Evolutionary conservation across 2,888 invertebrate genomes (phyloP), one percentile per base, ranked within the genome.

Genomic region (Dryobotodes eremita): DNA sequence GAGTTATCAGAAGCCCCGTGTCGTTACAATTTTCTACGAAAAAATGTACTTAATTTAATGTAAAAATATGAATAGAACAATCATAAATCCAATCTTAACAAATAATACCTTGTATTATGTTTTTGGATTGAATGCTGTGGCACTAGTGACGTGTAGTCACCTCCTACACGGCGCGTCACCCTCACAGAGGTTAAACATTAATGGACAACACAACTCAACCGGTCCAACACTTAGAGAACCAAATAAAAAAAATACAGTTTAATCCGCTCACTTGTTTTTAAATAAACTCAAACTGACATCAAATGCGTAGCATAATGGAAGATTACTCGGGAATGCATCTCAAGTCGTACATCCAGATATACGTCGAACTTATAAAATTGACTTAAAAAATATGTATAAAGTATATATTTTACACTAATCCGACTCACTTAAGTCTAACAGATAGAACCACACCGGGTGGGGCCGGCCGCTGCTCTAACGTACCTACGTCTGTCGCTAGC

Each of bases 271-370:
- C 68, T 66, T 62, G n/a, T 53, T 75, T 70, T 62, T 23, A 81
- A 74, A 79, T 61, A 72, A 77, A 77, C 69, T 70, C 78, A 84
- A 89, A 89, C 87, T 89, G 91, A 92, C 87, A 92, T 89, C 91
- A 93, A 94, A 94, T 94, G 94, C 95, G 92, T 89, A 92, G 92
- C 90, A 86, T 89, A 92, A 89, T 94, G 95, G 95, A 96, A 95
- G 93, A 93, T 92, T 91, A 92, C 89, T 92, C 90, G 91, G 96
- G 96, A 96, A 96, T 96, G 96, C 96, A 94, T 94, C 91, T 92
- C 89, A 85, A 92, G 91, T 92, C 86, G 90, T 89, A 91, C 85
- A 87, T 90, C 88, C 89, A 91, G 93, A 93, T 93, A 91, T 90
- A 93, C 93, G 78, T 92, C 91, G 92, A 95, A 95, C 94, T 95